phyloP scores from a whole-genome alignment of 2,113 vertebrate genomes.

The Muntiacus muntjak region DNA sequence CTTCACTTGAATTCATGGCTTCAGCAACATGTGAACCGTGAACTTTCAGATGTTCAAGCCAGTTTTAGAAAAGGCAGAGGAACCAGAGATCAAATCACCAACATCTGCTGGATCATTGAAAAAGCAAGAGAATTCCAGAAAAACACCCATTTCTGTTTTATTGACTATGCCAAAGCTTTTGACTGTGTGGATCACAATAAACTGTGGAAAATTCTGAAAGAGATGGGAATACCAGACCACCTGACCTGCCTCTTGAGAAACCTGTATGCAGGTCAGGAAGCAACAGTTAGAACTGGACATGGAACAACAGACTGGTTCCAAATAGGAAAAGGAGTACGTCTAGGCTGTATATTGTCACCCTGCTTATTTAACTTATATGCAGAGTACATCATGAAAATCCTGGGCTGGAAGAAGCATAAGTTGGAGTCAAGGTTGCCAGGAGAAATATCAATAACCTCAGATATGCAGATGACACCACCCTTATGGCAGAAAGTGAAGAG shows the following conservation, averaged over 20 bases:
- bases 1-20: not conserved
- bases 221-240: not conserved
- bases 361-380: not conserved
- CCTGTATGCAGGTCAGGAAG: not conserved
- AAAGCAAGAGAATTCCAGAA: not conserved
- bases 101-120: not conserved
- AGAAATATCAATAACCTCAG: not conserved
- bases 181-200: not conserved
- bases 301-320: not conserved
- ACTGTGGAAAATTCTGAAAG: not conserved
- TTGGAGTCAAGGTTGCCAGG: rapidly evolving
- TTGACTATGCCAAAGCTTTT: not conserved
- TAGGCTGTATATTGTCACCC: not conserved
- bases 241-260: not conserved
- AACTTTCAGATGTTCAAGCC: not conserved
- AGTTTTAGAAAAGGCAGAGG: not conserved
- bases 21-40: not conserved
- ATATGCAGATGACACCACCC: not conserved
- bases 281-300: not conserved
- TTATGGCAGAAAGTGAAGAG: not conserved
- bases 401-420: rapidly evolving
- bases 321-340: not conserved
- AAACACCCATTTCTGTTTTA: not conserved
- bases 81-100: not conserved
- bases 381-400: not conserved